Percentiles rank a stretch among this genome's conserved stretches.
Evolutionary conservation across 1,140 invertebrate genomes (phyloP).

Genomic region (Drosophila truncata): DNA sequence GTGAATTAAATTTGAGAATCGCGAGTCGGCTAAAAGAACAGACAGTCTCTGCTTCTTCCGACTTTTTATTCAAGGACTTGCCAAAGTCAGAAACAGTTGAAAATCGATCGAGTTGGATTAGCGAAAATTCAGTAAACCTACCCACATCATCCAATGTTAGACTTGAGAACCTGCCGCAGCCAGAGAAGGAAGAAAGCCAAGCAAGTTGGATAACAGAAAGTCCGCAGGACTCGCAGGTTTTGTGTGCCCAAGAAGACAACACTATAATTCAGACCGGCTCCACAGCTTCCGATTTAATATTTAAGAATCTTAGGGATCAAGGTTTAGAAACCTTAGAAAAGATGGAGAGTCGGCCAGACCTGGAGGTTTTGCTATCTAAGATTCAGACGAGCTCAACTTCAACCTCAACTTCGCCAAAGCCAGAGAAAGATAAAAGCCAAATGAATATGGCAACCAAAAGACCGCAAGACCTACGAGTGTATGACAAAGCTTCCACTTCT

Average conservation of each 20-base stretch:
- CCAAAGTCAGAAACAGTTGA: background rate
- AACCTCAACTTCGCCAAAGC: background rate
- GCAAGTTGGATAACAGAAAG: background rate
- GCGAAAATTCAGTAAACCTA: background rate
- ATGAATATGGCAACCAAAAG: background rate
- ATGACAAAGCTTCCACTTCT: background rate
- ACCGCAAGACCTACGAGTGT: no score
- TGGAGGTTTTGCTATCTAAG: background rate
- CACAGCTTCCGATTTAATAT: background rate
- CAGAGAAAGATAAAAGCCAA: background rate
- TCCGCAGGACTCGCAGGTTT: background rate
- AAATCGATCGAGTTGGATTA: background rate
- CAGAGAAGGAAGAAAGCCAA: background rate
- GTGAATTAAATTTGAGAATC: background rate
- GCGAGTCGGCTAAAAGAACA: background rate
- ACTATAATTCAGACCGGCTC: background rate
- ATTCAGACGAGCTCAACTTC: no score
- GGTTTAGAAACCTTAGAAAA: no score
- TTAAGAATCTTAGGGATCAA: rapidly evolving
- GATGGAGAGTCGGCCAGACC: background rate
- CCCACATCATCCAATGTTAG: background rate
- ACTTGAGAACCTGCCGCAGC: background rate
- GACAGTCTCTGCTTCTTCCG: background rate
- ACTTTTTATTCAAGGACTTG: background rate
- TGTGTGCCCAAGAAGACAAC: background rate